Percentiles rank a stretch among this genome's conserved stretches.
These are phyloP conservation scores for Mesembrinibis cayennensis DNA, from an alignment of 2,113 vertebrate species.

Conservation along the genomic window DNA sequence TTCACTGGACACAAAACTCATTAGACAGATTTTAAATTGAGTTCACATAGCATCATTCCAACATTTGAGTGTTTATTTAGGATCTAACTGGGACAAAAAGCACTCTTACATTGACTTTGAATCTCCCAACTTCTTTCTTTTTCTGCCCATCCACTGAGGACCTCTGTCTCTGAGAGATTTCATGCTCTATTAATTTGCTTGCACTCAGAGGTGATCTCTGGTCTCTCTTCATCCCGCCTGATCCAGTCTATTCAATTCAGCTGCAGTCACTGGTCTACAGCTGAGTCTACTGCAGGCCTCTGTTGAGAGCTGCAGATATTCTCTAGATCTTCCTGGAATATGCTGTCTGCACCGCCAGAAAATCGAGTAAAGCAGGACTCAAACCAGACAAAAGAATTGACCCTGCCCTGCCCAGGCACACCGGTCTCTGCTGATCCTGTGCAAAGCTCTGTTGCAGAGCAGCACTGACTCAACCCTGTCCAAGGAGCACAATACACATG, in stretches of 20 bases:
- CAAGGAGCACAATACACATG: neutral
- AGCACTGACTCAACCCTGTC: neutral
- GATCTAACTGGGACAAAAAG: neutral
- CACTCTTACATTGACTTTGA: neutral
- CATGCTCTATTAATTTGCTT: neutral
- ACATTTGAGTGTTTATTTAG: neutral
- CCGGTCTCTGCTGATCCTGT: accelerated
- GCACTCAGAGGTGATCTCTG: neutral
- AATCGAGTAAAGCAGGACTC: neutral
- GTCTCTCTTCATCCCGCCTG: neutral
- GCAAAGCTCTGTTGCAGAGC: neutral
- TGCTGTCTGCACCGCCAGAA: neutral
- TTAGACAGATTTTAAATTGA: neutral
- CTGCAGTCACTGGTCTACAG: neutral
- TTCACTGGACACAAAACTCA: constrained; percentile 9
- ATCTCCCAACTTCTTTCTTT: neutral
- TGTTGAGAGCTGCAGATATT: neutral
- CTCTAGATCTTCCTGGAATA: neutral
- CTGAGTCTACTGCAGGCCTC: neutral
- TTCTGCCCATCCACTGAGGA: neutral
- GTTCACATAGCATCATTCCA: neutral
- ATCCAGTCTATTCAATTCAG: neutral
- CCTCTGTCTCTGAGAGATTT: neutral
- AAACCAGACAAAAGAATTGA: neutral
- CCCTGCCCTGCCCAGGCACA: neutral